phyloP scores from a whole-genome alignment of 2,888 invertebrate species.

The Rhagonycha lutea region DNA sequence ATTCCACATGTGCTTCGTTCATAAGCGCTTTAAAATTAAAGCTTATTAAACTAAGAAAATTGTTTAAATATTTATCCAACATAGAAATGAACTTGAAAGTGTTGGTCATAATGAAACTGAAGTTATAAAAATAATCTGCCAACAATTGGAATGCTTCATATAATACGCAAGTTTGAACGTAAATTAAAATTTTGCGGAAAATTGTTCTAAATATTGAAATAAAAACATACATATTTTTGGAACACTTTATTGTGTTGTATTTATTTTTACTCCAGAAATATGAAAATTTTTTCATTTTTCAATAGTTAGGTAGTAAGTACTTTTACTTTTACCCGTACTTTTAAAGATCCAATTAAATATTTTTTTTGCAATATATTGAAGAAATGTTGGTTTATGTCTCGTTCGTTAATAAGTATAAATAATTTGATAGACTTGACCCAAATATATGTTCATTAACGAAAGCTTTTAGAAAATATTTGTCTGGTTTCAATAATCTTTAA shows the following conservation, averaged over 20 bases:
- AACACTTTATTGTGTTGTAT: neutral
- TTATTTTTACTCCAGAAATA: neutral
- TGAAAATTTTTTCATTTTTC: neutral
- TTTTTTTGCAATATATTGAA: neutral
- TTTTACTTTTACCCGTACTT: neutral
- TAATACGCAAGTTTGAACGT: neutral
- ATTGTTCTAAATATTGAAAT: neutral
- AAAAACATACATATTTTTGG: neutral
- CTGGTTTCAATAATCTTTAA: neutral
- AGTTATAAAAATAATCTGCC: constrained; percentile 2
- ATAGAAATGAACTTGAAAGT: constrained; percentile 2
- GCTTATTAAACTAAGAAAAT: neutral
- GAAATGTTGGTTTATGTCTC: neutral
- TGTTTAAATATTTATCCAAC: neutral
- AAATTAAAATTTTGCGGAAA: neutral
- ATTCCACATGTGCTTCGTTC: neutral
- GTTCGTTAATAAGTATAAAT: neutral
- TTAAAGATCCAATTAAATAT: neutral
- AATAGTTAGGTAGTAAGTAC: neutral
- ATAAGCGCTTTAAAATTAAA: neutral
- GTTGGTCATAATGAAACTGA: neutral
- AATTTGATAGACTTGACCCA: neutral
- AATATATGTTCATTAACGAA: neutral
- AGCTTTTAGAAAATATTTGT: neutral
- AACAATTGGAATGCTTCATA: neutral